These are phyloP conservation scores for Podarcis raffonei DNA, from an alignment of 2,113 vertebrate species.

Conservation along the genomic window DNA sequence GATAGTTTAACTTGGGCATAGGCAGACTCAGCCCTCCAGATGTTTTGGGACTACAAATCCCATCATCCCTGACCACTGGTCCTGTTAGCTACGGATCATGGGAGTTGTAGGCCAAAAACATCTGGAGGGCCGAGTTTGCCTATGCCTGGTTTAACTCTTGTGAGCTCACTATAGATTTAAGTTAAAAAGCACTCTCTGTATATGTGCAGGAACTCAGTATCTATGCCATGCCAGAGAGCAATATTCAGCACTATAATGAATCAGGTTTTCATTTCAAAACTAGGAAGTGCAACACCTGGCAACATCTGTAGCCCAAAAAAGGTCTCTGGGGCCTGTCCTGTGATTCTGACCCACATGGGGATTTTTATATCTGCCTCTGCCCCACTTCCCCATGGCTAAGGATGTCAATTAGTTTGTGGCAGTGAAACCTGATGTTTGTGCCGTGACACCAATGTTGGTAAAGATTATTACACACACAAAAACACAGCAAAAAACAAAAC, in stretches of 20 bases:
- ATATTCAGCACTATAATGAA: too few relatives aligned
- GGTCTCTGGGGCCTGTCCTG: neutral
- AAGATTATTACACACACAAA: neutral
- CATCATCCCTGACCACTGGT: too few relatives aligned
- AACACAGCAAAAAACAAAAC: neutral
- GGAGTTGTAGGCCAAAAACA: too few relatives aligned
- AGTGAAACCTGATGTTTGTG: neutral
- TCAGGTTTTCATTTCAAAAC: neutral
- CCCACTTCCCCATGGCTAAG: neutral
- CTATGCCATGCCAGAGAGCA: neutral
- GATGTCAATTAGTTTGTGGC: neutral
- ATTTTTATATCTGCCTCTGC: neutral
- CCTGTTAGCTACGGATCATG: too few relatives aligned
- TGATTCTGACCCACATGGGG: neutral
- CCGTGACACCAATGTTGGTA: neutral
- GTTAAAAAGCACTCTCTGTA: neutral
- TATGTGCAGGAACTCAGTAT: neutral
- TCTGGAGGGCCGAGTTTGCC: too few relatives aligned
- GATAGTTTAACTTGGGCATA: neutral
- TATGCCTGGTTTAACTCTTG: too few relatives aligned
- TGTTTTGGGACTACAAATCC: too few relatives aligned
- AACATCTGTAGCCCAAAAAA: neutral
- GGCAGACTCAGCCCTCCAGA: too few relatives aligned
- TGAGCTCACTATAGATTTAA: neutral
- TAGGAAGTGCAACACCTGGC: neutral